Evolutionary conservation across 2,888 invertebrate species (phyloP).

Genomic region (Oegoconia quadripuncta): DNA sequence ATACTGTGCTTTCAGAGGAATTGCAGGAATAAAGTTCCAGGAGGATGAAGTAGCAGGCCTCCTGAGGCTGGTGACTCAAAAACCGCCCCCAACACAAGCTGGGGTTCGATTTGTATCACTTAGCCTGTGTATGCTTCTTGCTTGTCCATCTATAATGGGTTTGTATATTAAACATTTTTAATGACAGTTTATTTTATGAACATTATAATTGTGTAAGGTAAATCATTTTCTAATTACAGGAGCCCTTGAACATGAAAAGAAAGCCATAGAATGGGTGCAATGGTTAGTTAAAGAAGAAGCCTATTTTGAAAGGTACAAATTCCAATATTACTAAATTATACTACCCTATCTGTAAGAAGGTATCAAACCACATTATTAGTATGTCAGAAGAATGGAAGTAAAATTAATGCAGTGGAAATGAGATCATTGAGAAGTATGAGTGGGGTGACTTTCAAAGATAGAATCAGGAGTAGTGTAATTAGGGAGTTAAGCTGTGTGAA

Average conservation of each 20-base stretch:
- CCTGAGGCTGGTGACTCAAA: slow-evolving; percentile 91
- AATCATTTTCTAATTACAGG: slow-evolving; percentile 47
- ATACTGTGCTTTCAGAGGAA: slow-evolving; percentile 95
- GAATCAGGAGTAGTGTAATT: no score
- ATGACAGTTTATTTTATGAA: neutral
- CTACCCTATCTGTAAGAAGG: neutral
- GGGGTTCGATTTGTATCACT: slow-evolving; percentile 96
- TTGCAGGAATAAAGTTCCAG: slow-evolving; percentile 94
- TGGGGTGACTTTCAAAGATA: no score
- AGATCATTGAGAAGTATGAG: no score
- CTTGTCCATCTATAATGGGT: slow-evolving; percentile 92
- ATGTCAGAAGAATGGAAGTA: no score
- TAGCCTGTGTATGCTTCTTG: slow-evolving; percentile 95
- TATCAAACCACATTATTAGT: no score
- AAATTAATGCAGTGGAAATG: no score
- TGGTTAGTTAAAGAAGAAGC: slow-evolving; percentile 95
- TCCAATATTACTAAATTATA: neutral
- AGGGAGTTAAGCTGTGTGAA: no score
- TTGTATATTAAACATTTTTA: slow-evolving; percentile 3
- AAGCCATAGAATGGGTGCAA: slow-evolving; percentile 94
- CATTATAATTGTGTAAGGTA: slow-evolving; percentile 1
- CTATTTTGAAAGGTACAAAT: slow-evolving; percentile 85
- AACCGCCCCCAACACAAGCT: slow-evolving; percentile 93
- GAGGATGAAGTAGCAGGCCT: slow-evolving; percentile 94
- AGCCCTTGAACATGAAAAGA: slow-evolving; percentile 88